Base-by-base conservation (phyloP, 2,113 vertebrate species). In the Prochilodus magdalenae region DNA sequence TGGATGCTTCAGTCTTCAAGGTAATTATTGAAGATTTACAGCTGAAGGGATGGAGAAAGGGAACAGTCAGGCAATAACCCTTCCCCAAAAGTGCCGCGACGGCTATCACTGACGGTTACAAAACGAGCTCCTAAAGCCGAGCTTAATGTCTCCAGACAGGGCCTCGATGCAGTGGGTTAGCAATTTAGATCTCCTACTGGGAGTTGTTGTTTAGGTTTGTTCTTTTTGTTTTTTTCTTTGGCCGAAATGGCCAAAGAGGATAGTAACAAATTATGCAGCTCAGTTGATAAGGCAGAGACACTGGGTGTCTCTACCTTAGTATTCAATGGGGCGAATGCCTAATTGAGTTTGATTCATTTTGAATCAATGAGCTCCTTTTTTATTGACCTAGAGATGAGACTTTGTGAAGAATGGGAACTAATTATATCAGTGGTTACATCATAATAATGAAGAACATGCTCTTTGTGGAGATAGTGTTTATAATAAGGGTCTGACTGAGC, bases 1-100 rank as follows among this genome's bases (percentile, higher is more conserved):
- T 79, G 83, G 80, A 86, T 67, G 85, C 79, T 85, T 83, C 69
- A 40, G 30, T 89, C 76, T 82, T 84, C 66, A 80, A 79, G 76
- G 88, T 90, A 89, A 90, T 90, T 91, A 89, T 84, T 75, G 86
- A 89, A 87, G 90, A 91, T 91, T 87, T 84, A 83, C 84, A 87
- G 89, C 88, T 84, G 65, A 59, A 72, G 85, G 53, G 36, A 44
- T 63, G 53, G 55, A 75, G 74, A 44, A 59, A 44, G 49, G 40
- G 44, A 67, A 75, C 69, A 60, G 60, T 79, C 65, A 79, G 75
- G 86, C 81, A 82, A 75, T 83, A 86, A 87, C 85, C 87, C 79
- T 79, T 63, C 73, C 33, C 79, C 77, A 76, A 72, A 84, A 90
- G 57, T 4, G 85, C 87, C 89, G 84, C 74, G 57, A 8, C 44